Evolutionary conservation across 2,888 invertebrate genomes (phyloP).

Genomic region (Cepaea hortensis): DNA sequence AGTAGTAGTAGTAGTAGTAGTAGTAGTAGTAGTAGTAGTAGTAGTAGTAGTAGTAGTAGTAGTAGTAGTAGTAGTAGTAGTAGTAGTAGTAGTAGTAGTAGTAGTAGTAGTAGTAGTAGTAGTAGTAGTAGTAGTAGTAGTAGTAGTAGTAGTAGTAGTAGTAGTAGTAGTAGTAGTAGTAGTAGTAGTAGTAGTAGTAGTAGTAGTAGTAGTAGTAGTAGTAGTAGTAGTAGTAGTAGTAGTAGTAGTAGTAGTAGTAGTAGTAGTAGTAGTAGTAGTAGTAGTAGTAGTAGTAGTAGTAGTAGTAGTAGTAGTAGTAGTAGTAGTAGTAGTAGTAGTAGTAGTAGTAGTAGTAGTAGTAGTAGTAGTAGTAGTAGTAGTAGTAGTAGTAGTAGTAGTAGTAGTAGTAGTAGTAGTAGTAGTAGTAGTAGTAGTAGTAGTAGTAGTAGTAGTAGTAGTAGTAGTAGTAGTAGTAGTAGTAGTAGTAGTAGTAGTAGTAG

Average conservation of each 20-base stretch:
- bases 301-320: slow-evolving; percentile 14
- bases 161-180: slow-evolving; percentile 19
- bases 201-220: too few species aligned
- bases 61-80: background rate
- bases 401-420: slow-evolving; percentile 6
- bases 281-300: slow-evolving; percentile 19
- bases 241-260: slow-evolving; percentile 19
- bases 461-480: background rate
- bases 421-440: slow-evolving; percentile 16
- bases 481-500: slow-evolving; percentile 32
- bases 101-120: too few species aligned
- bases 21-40: slow-evolving; percentile 17
- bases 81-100: too few species aligned
- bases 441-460: background rate
- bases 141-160: background rate
- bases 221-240: background rate
- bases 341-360: too few species aligned
- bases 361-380: slow-evolving; percentile 1
- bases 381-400: slow-evolving; percentile 2
- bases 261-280: slow-evolving; percentile 19
- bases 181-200: slow-evolving; percentile 8
- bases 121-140: too few species aligned
- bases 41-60: background rate
- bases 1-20: slow-evolving; percentile 15
- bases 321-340: background rate